Base-by-base conservation (phyloP, 2,797 vertebrate genomes). In the Microctenopoma lineatum region DNA sequence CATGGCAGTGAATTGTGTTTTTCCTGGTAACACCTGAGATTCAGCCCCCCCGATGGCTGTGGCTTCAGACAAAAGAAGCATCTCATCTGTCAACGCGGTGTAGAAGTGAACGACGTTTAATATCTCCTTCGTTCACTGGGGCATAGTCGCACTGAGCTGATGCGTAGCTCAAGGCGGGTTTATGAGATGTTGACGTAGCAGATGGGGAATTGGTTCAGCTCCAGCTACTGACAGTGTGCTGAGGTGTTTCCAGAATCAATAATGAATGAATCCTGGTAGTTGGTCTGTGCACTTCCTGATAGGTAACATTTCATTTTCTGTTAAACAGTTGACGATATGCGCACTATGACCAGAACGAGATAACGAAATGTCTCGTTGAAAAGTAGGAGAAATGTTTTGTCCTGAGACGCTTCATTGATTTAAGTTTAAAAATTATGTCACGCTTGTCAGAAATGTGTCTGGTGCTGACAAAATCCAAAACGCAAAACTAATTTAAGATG, bases 261-360 rank as follows among this genome's bases (percentile, higher is more conserved):
- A 63, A 75, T 58, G 48, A 52, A 75, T 71, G 46, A 65, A 60
- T 53, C 32, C 66, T 34, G n/a, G 15, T n/a, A 52, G 47, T 52
- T 65, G 5, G 14, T 29, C 4, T 36, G 11, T 53, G 44, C 9
- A 27, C 18, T 21, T 65, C n/a, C 18, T 58, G 12, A 48, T 9
- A 36, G 27, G 29, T 21, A 36, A 5, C 3, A 7, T 27, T 45
- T 26, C 46, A 16, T 26, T 39, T 72, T 1, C 6, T 53, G 21
- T 25, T 32, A 27, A 26, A 12, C 9, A 11, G 53, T 25, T 45
- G n/a, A n/a, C 46, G 16, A 18, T 48, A 36, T 64, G 53, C n/a
- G 41, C 6, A 15, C 11, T 5, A 26, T 64, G 7, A 52, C 13
- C 42, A 29, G 4, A 11, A 38, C 44, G 47, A 48, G 5, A 52